Evolutionary conservation across 2,797 vertebrate genomes (phyloP), one percentile per base, ranked within the genome.

Genomic region (Periparus ater): DNA sequence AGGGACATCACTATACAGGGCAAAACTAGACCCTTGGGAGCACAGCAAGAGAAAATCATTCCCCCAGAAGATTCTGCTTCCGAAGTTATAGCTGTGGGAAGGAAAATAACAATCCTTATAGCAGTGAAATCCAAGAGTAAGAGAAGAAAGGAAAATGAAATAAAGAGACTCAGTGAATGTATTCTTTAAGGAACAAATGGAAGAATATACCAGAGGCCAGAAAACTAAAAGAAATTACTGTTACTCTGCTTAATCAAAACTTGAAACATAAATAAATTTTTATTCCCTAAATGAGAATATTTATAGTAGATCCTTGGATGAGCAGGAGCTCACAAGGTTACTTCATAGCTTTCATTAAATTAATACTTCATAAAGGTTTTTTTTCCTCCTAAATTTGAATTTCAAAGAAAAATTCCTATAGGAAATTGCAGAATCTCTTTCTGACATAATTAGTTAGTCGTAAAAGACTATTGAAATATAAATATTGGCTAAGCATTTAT

Each of bases 401-500:
- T 93, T 55, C 20, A 65, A 50, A 78, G 9, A 76, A 55, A 85
- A 88, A 57, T 17, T 7, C 3, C 18, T 55, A 10, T 20, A 73
- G 11, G 5, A 88, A 63, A 82, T 51, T 58, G 1, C 27, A 74
- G 20, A 67, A 70, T 50, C 10, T 66, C 13, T 50, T 89, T 85
- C 19, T 82, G 55, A 62, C 27, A 44, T 23, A 53, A 57, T 54
- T 76, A 44, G 0, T 68, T 73, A 66, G 7, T 53, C 19, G 75
- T 26, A 68, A 75, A 90, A 89, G 5, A 44, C 18, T 51, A 72
- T 7, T 45, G 27, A 61, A 76, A 78, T 30, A 77, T 4, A 63
- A 78, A 62, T 44, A 17, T 34, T 1, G 0, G 7, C 27, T 29
- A 71, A 3, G 2, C 2, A 5, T 58, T 85, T 62, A 38, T 55